A percentile compares a stretch with the other conserved stretches of the same genome.
Evolutionary conservation across 2,113 vertebrate genomes (phyloP).

Genomic region (Onychostruthus taczanowskii): DNA sequence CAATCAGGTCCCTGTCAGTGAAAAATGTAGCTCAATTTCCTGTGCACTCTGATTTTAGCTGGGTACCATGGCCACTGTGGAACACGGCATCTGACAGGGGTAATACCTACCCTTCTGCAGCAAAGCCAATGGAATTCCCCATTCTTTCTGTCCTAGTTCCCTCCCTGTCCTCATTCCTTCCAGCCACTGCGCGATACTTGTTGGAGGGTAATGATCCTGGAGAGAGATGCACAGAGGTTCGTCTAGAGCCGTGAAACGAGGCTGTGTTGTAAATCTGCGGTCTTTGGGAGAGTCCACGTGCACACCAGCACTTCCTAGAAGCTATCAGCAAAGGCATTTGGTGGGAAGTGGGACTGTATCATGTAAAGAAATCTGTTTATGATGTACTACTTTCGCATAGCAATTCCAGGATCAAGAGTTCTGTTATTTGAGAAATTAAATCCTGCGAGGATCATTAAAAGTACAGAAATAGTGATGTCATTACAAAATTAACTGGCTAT

Average conservation of each 20-base stretch:
- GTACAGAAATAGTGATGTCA: conserved; percentile 53
- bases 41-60: neutral
- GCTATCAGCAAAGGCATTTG: neutral
- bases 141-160: neutral
- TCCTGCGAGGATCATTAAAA: neutral
- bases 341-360: neutral
- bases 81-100: neutral
- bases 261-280: neutral
- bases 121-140: neutral
- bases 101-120: neutral
- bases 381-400: neutral
- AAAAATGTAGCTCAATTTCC: neutral
- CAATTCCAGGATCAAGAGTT: conserved; percentile 35
- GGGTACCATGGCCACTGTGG: fast-evolving
- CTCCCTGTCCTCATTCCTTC: neutral
- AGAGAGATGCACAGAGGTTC: neutral
- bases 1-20: neutral
- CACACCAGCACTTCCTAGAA: neutral
- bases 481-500: conserved; percentile 52
- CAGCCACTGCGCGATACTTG: fast-evolving
- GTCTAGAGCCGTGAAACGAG: neutral
- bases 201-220: neutral
- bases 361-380: conserved; percentile 34
- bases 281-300: neutral
- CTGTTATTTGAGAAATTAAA: conserved; percentile 55